These are phyloP conservation scores for Myioborus miniatus DNA, from an alignment of 2,797 vertebrate species.

Conservation along the genomic window DNA sequence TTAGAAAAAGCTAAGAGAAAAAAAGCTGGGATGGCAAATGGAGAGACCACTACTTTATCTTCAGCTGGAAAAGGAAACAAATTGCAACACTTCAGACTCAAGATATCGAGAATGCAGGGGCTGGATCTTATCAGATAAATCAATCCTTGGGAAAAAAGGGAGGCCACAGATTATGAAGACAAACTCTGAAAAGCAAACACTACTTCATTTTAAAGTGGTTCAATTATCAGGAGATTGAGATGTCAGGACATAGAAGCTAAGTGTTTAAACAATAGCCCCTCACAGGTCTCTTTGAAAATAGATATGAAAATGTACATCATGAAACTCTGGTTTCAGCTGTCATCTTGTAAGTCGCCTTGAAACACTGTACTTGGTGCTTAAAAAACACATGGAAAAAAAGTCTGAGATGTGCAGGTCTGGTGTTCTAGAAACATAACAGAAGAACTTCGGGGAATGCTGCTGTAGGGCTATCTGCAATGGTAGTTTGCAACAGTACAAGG, in stretches of 20 bases:
- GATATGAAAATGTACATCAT: not conserved
- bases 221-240: not conserved
- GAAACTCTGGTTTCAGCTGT: not conserved
- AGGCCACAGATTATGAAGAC: not conserved
- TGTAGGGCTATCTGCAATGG: not conserved
- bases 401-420: not conserved
- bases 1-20: not conserved
- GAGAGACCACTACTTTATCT: not conserved
- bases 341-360: not conserved
- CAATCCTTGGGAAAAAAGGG: not conserved
- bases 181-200: not conserved
- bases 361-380: not conserved
- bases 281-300: not conserved
- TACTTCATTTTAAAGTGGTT: not conserved
- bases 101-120: not conserved
- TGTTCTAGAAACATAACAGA: not conserved
- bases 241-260: not conserved
- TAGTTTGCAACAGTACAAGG: not conserved
- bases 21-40: not conserved
- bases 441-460: not conserved
- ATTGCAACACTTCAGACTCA: not conserved
- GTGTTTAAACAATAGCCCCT: not conserved
- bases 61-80: not conserved
- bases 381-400: accelerated
- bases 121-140: not conserved